A percentile compares a stretch with the other conserved stretches of the same genome.
Conservation (phyloP, 2,888 invertebrate genomes). For the Pandemis cinnamomeana region DNA sequence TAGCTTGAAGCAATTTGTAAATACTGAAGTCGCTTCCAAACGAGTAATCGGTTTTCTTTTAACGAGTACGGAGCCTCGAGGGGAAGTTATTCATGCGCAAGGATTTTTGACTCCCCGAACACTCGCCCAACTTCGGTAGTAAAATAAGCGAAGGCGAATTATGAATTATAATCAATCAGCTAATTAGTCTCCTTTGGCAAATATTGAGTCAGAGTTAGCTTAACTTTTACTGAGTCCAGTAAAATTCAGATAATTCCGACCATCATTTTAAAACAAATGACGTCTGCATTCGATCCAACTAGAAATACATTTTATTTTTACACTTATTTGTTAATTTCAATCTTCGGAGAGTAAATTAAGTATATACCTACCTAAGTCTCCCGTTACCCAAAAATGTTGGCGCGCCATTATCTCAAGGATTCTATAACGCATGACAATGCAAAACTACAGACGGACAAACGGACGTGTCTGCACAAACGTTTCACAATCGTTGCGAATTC, state of each 20-base stretch:
- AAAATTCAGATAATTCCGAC: constrained; percentile 3
- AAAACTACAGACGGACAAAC: constrained; percentile 62
- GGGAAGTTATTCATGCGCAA: constrained; percentile 40
- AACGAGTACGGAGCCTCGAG: constrained; percentile 23
- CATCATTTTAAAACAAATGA: constrained; percentile 16
- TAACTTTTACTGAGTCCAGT: constrained; percentile 23
- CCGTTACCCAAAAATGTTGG: too few species aligned
- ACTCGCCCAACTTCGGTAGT: constrained; percentile 36
- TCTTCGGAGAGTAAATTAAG: not conserved
- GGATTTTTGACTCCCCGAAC: constrained; percentile 42
- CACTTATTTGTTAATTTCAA: not conserved
- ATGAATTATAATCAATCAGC: constrained; percentile 37
- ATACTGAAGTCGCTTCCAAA: constrained; percentile 30
- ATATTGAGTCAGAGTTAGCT: constrained; percentile 34
- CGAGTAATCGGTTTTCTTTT: constrained; percentile 30
- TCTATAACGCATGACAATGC: constrained; percentile 63
- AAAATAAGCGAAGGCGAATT: constrained; percentile 43
- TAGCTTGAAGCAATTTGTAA: constrained; percentile 19
- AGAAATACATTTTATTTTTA: not conserved
- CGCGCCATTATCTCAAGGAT: constrained; percentile 50
- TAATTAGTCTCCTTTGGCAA: constrained; percentile 37
- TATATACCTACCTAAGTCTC: not conserved
- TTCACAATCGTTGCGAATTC: constrained; percentile 75
- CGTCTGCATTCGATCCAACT: not conserved
- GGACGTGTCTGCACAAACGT: constrained; percentile 67